Evolutionary conservation across 2,888 invertebrate genomes (phyloP), one percentile per base, ranked within the genome.

Genomic region (Brachyptera risi): DNA sequence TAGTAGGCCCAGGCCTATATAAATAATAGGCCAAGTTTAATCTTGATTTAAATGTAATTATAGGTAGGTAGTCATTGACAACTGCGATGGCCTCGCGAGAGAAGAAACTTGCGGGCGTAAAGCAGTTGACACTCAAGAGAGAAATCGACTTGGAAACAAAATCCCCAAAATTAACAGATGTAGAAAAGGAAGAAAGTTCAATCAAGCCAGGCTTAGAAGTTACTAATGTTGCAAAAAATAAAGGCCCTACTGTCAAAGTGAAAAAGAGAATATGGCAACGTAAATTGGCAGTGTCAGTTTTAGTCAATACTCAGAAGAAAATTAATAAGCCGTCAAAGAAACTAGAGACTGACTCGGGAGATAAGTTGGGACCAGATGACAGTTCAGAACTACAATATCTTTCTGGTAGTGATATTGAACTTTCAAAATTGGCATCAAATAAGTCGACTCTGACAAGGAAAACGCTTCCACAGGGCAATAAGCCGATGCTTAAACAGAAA

Each of bases 21-120:
- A n/a, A n/a, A n/a, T n/a, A n/a, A n/a, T n/a, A n/a, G n/a, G n/a
- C n/a, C n/a, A n/a, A n/a, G n/a, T n/a, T n/a, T n/a, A n/a, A n/a
- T n/a, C n/a, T n/a, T n/a, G n/a, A n/a, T n/a, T n/a, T n/a, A n/a
- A n/a, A n/a, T n/a, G n/a, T n/a, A n/a, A n/a, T n/a, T n/a, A n/a
- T n/a, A n/a, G n/a, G n/a, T n/a, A n/a, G n/a, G n/a, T 63, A 57
- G 44, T 50, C 50, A 31, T 54, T 57, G 57, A 71, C 69, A 69
- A 70, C 74, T 75, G 74, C 73, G 69, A 77, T 77, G 77, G 76
- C 76, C 72, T 73, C 73, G 71, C 74, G 75, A 66, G 73, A 75
- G 67, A 75, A 73, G 69, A 75, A 74, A 68, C 65, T 70, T 68
- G 68, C 71, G 59, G 58, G 72, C 67, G 71, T 70, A 63, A 74